Evolutionary conservation across 2,888 invertebrate genomes (phyloP), one percentile per base, ranked within the genome.

Genomic region (Melanotus villosus): DNA sequence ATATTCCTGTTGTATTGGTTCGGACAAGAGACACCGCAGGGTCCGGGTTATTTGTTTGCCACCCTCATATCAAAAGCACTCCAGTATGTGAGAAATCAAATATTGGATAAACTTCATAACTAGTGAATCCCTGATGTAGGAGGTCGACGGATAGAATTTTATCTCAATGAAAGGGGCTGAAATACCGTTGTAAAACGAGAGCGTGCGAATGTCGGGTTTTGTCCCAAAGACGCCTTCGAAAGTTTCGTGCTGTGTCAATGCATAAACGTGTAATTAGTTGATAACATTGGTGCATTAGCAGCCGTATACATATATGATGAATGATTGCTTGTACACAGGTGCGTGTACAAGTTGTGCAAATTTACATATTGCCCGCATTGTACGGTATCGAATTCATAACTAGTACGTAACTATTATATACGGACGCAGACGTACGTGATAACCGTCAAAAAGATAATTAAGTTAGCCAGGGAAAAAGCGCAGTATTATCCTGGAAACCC

Each of bases 101-200:
- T 52, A 52, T 18, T 34, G 52, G 32, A 52, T 34, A 52, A 52
- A 52, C 52, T 52, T 52, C 34, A 32, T 52, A 52, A 32, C 52
- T 52, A 30, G 32, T 5, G 52, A 52, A 52, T 52, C 52, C 19
- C 32, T 18, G 52, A 52, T 52, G 32, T 50, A 52, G 32, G 32
- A 52, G 3, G n/a, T 12, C 47, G 47, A 26, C 47, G 47, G 6
- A 47, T 47, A 12, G 47, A 47, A 47, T 47, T 47, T 47, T 47
- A 26, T 32, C 52, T 52, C 52, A 30, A 32, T 18, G 32, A 30
- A 52, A 50, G 16, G 52, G 19, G 16, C 30, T 34, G 9, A 32
- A 52, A 32, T 18, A 18, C 52, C 34, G 50, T 52, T 52, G 32
- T 52, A 26, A 52, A 52, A 26, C 52, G 32, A 52, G 12, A 32